Evolutionary conservation across 2,797 vertebrate genomes (phyloP), one percentile per base, ranked within the genome.

Genomic region (Manis pentadactyla): DNA sequence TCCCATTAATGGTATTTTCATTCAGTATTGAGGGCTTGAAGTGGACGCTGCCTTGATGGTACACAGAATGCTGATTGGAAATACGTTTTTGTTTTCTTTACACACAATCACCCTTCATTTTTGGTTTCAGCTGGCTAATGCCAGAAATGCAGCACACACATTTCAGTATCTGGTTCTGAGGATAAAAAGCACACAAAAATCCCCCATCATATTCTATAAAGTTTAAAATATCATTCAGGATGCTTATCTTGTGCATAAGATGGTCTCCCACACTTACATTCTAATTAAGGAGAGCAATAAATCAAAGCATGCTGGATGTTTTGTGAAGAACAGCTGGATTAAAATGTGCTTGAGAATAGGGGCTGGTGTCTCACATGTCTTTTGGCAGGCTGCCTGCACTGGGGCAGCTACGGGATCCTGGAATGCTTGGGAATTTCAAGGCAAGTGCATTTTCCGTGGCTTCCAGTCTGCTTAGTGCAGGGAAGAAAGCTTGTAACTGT

Each of bases 281-380:
- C 97, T 98, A 98, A 98, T 98, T 97, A 98, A 97, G 98, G 93
- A 96, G 6, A 7, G 66, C 92, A 96, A 95, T 96, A 98, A 98
- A 97, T 98, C 92, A 98, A 97, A 98, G 97, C 98, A 97, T 97
- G 97, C 96, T 96, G 97, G 88, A 96, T 97, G 97, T 94, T 98
- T 98, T 98, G 95, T 97, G 96, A 97, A 81, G 37, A 98, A 97
- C 98, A 98, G 98, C 98, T 98, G 98, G 98, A 97, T 98, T 98
- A 97, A 98, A 98, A 98, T 98, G 97, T 98, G 97, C 83, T 96
- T 98, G 98, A 98, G 98, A 97, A 94, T 94, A 98, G 95, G 74
- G 92, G 87, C 68, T 87, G 74, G 42, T 84, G 96, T 96, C 84
- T 74, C 34, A n/a, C 63, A 92, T 97, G 86, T 82, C 89, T 95